Conservation (phyloP, 2,113 vertebrate species). For the Sebastes schlegelii region DNA sequence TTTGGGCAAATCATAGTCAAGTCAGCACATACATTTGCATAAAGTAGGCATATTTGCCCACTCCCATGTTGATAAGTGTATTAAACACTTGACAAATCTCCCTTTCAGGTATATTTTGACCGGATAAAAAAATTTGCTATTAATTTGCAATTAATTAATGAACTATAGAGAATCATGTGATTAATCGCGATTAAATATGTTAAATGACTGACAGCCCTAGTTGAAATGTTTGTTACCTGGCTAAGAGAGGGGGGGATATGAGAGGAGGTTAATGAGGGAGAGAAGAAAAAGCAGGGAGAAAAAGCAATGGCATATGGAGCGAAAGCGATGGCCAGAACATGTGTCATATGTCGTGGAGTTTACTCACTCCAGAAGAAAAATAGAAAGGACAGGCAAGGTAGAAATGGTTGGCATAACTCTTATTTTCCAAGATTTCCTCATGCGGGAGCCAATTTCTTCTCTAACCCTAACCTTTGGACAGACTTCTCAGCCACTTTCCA, state of each 20-base stretch:
- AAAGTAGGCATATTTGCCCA: too few relatives aligned
- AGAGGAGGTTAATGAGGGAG: not conserved
- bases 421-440: slow-evolving; percentile 56
- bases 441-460: slow-evolving; percentile 37
- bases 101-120: too few relatives aligned
- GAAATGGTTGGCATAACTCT: slow-evolving; percentile 28
- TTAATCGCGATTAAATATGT: too few relatives aligned
- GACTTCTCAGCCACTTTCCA: slow-evolving; percentile 57
- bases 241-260: not conserved
- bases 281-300: not conserved
- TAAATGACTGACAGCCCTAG: too few relatives aligned
- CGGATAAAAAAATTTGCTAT: too few relatives aligned
- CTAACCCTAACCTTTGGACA: slow-evolving; percentile 41
- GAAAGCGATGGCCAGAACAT: slow-evolving; percentile 1
- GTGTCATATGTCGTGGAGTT: slow-evolving; percentile 25
- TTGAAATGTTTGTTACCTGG: not conserved
- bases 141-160: too few relatives aligned
- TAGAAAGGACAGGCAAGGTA: slow-evolving; percentile 36
- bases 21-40: too few relatives aligned
- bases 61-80: too few relatives aligned
- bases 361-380: slow-evolving; percentile 27
- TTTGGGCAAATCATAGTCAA: too few relatives aligned
- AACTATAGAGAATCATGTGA: too few relatives aligned
- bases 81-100: too few relatives aligned
- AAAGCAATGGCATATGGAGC: not conserved